Conservation (phyloP, 2,888 invertebrate genomes). For the Hipparchia sbordonii region DNA sequence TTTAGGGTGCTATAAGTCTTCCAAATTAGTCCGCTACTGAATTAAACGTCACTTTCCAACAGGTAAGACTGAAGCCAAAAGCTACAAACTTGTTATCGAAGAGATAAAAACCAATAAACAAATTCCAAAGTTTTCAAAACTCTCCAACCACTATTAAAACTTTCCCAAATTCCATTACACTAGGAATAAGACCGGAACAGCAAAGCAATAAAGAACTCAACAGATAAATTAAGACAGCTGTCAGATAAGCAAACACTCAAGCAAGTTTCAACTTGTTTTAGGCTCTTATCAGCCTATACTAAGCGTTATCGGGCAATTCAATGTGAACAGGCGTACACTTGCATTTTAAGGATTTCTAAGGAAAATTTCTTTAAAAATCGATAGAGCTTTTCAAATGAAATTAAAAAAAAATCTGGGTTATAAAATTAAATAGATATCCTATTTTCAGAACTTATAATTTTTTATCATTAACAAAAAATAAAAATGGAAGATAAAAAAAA, state of each 20-base stretch:
- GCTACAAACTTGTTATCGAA: too few relatives aligned
- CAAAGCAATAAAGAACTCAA: constrained; percentile 28
- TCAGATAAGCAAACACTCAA: constrained; percentile 37
- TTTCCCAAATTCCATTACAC: constrained; percentile 17
- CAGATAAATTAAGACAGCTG: constrained; percentile 28
- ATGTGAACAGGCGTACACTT: not conserved
- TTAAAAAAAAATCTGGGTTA: too few relatives aligned
- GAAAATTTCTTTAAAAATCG: not conserved
- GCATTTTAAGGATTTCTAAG: not conserved
- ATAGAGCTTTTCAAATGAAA: too few relatives aligned
- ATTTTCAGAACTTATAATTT: too few relatives aligned
- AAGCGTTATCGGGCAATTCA: constrained; percentile 39
- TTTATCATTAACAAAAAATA: too few relatives aligned
- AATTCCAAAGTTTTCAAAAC: constrained; percentile 3
- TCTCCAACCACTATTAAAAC: constrained; percentile 7
- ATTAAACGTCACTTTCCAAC: too few relatives aligned
- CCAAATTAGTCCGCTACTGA: too few relatives aligned
- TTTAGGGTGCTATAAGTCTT: too few relatives aligned
- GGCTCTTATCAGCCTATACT: constrained; percentile 41
- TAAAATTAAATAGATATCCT: too few relatives aligned
- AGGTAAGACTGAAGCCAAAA: too few relatives aligned
- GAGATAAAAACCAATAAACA: not conserved
- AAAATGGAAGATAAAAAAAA: too few relatives aligned
- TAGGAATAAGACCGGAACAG: constrained; percentile 17
- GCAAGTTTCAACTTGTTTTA: constrained; percentile 37